Conservation (phyloP, 1,140 invertebrate species). For the Probaryconus sp. region DNA sequence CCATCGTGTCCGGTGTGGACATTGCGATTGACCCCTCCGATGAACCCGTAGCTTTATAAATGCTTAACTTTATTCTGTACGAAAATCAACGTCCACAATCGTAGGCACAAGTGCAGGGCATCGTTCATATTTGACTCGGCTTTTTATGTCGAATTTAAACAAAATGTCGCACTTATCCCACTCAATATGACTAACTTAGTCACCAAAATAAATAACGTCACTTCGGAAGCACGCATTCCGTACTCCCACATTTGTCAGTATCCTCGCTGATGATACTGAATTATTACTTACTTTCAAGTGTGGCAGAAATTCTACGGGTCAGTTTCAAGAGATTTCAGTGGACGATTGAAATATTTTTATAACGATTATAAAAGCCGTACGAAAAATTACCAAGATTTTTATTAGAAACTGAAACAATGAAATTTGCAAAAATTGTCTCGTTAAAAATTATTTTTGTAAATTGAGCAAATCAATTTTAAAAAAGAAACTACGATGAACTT, state of each 20-base stretch:
- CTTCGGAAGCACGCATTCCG: not conserved
- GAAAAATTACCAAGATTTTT: too few species aligned
- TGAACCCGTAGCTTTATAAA: constrained; percentile 62
- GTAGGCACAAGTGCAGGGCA: too few species aligned
- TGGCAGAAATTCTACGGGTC: too few species aligned
- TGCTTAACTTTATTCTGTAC: constrained; percentile 66
- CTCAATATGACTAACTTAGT: constrained; percentile 5
- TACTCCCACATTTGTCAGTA: too few species aligned
- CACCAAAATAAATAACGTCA: constrained; percentile 47
- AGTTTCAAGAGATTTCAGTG: too few species aligned
- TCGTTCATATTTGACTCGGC: constrained; percentile 9
- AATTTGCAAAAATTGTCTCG: too few species aligned
- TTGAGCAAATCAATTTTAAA: too few species aligned
- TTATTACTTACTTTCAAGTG: constrained; percentile 19
- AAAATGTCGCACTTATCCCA: constrained; percentile 8
- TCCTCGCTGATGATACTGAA: constrained; percentile 7
- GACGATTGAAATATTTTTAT: too few species aligned
- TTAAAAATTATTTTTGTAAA: too few species aligned
- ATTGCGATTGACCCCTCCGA: constrained; percentile 69
- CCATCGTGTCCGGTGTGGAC: constrained; percentile 74
- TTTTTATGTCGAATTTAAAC: constrained; percentile 14
- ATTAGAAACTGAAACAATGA: too few species aligned
- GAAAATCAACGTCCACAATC: constrained; percentile 44
- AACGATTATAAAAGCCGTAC: too few species aligned
- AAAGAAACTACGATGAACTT: too few species aligned